These are phyloP conservation scores for Peromyscus eremicus DNA, from an alignment of 2,797 vertebrate species.

Conservation along the genomic window DNA sequence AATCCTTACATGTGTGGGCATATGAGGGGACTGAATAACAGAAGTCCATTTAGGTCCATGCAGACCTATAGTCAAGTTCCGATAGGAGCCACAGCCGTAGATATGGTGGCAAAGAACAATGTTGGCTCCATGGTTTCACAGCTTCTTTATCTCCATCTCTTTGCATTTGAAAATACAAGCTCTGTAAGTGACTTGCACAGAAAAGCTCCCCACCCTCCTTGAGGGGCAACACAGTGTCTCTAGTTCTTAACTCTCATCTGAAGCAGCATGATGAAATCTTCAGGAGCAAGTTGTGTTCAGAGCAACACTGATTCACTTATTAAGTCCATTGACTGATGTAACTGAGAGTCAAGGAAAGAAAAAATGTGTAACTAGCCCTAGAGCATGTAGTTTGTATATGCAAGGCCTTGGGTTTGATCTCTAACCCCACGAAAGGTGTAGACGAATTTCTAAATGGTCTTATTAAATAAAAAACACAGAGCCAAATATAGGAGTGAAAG, in stretches of 20 bases:
- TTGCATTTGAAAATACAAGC: background rate
- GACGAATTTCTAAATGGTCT: too few relatives aligned
- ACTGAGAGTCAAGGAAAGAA: background rate
- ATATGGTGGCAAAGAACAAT: background rate
- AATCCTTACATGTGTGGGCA: too few relatives aligned
- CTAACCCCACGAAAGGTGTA: background rate
- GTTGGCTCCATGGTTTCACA: background rate
- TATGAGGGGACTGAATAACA: background rate
- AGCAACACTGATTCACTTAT: background rate
- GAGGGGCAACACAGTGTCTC: background rate
- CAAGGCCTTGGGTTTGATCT: background rate
- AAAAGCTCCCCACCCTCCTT: background rate
- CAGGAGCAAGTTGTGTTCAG: background rate
- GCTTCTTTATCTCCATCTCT: background rate
- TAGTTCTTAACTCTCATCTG: background rate
- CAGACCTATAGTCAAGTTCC: background rate
- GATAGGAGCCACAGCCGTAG: fast-evolving
- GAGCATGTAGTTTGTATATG: background rate
- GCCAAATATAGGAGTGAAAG: too few relatives aligned
- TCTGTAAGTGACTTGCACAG: too few relatives aligned
- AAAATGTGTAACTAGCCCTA: background rate
- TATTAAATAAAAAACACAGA: too few relatives aligned
- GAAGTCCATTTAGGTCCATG: background rate
- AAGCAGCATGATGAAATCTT: background rate
- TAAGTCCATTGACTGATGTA: background rate